Percentiles rank a stretch among this genome's conserved stretches.
phyloP scores from a whole-genome alignment of 2,113 vertebrate species.

The Enhydra lutris region DNA sequence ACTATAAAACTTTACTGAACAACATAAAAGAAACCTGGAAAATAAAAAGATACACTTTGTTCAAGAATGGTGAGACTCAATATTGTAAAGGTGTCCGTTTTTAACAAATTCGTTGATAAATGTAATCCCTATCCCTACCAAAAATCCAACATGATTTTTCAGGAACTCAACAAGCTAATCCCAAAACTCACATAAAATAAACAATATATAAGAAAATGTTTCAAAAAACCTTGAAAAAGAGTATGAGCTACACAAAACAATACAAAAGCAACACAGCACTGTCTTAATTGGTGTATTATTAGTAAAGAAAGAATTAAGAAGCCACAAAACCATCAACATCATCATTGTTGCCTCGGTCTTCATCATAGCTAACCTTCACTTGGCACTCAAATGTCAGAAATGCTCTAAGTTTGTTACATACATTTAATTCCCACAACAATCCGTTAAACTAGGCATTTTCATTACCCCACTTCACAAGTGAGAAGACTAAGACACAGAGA shows the following conservation, averaged over 20 bases:
- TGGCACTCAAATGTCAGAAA: background rate
- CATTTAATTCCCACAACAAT: background rate
- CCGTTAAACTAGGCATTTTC: background rate
- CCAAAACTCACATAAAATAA: background rate
- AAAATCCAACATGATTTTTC: background rate
- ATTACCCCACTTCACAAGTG: background rate
- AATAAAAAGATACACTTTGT: conserved; percentile 16
- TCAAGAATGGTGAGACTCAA: background rate
- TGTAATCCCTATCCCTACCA: background rate
- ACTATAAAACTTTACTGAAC: conserved; percentile 54
- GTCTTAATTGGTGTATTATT: background rate
- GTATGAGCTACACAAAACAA: background rate
- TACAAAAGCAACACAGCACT: background rate
- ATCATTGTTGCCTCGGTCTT: too few species aligned
- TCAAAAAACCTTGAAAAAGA: background rate
- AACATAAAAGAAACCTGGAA: conserved; percentile 32
- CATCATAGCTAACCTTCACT: background rate
- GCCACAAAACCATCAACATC: too few species aligned
- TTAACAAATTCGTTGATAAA: background rate
- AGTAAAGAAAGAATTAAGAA: background rate
- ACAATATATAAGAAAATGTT: background rate
- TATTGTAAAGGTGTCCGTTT: background rate
- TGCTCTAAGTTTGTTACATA: background rate
- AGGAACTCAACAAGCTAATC: background rate
- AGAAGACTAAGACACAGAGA: background rate